Conservation (phyloP, 1,140 invertebrate genomes). For the Berghia stephanieae region DNA sequence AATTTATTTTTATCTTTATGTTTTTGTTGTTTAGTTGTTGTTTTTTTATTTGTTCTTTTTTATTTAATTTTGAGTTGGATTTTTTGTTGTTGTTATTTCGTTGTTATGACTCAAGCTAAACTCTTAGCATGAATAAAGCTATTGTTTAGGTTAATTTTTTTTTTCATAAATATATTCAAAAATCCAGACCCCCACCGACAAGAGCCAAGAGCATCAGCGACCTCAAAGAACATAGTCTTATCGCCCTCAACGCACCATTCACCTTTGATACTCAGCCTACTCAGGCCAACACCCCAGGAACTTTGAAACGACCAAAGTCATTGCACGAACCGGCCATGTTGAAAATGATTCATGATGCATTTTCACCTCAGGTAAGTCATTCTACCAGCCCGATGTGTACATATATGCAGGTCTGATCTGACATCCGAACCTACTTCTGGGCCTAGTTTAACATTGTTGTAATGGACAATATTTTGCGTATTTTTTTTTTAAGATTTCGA, state of each 20-base stretch:
- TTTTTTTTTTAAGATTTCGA: no score
- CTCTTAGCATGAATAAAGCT: background rate
- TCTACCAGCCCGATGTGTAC: no score
- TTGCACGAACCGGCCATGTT: slow-evolving; percentile 45
- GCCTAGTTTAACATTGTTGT: no score
- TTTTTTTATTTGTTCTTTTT: no score
- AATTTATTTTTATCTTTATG: no score
- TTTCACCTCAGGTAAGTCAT: slow-evolving; percentile 20
- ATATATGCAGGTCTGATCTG: no score
- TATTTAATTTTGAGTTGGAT: no score
- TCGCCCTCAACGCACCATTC: slow-evolving; percentile 17
- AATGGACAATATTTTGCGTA: no score
- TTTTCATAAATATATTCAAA: background rate
- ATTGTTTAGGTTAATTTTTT: background rate
- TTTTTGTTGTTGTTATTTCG: no score
- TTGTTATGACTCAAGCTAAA: background rate
- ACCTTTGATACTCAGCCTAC: slow-evolving; percentile 20
- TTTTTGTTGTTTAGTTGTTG: no score
- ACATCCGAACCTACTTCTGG: no score
- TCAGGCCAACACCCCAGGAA: slow-evolving; percentile 43
- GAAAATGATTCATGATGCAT: slow-evolving; percentile 18
- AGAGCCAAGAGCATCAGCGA: slow-evolving; percentile 55
- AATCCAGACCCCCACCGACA: slow-evolving; percentile 34
- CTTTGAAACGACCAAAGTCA: slow-evolving; percentile 44
- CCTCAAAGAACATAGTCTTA: slow-evolving; percentile 30